Evolutionary conservation across 2,797 vertebrate genomes (phyloP).

Genomic region (Sardinella longiceps): DNA sequence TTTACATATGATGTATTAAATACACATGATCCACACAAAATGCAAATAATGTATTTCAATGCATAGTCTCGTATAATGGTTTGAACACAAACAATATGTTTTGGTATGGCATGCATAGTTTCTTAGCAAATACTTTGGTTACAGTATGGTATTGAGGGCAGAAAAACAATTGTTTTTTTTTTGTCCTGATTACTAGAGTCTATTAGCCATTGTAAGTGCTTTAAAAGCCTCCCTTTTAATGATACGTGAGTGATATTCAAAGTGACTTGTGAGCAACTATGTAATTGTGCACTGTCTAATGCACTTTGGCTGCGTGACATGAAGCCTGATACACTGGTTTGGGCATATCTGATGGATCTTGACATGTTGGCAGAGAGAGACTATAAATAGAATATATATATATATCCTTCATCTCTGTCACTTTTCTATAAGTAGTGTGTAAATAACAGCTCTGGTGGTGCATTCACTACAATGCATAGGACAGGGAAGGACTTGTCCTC

Average conservation of each 20-base stretch:
- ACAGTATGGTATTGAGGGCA: too few species aligned
- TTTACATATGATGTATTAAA: neutral
- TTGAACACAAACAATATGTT: neutral
- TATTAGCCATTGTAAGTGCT: constrained; percentile 73
- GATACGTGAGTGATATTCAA: constrained; percentile 89
- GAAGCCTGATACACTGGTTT: neutral
- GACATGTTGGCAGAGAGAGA: neutral
- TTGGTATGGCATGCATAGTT: too few species aligned
- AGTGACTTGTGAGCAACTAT: constrained; percentile 87
- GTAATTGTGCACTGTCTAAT: constrained; percentile 84
- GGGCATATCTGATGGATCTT: neutral
- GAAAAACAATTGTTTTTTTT: neutral
- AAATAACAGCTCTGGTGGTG: neutral
- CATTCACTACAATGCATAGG: neutral
- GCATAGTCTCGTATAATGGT: neutral
- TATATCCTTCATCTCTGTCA: neutral
- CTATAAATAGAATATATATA: neutral
- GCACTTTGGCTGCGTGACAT: constrained; percentile 49
- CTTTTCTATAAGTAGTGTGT: neutral
- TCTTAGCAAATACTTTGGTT: too few species aligned
- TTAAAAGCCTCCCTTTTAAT: constrained; percentile 85
- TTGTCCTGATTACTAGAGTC: neutral
- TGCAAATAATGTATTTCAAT: neutral
- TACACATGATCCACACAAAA: neutral
- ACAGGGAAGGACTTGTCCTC: constrained; percentile 8